Evolutionary conservation across 2,797 vertebrate genomes (phyloP).

Genomic region (Dermochelys coriacea): DNA sequence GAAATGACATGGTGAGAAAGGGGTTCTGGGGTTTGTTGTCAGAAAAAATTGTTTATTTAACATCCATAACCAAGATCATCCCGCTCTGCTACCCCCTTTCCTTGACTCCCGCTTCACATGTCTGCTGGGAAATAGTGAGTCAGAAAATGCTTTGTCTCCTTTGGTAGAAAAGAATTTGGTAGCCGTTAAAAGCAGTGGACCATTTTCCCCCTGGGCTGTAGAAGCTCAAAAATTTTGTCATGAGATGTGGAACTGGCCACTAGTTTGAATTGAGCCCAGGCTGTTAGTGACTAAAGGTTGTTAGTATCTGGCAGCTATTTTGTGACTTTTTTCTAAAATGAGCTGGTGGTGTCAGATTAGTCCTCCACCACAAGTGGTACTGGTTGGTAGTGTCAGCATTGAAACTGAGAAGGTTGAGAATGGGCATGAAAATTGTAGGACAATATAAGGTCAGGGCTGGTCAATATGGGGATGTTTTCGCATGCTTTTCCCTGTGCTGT

Average conservation of each 20-base stretch:
- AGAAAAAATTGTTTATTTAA: constrained; percentile 84
- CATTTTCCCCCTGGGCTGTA: neutral
- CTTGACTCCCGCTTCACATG: constrained; percentile 22
- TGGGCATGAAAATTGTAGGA: accelerated
- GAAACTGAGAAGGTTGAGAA: neutral
- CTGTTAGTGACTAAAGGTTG: neutral
- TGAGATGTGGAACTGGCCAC: neutral
- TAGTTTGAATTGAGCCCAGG: neutral
- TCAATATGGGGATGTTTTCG: neutral
- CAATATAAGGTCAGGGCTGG: neutral
- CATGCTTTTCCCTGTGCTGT: neutral
- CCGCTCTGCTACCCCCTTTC: constrained; percentile 33
- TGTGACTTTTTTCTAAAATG: accelerated
- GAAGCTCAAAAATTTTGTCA: neutral
- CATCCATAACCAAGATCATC: constrained; percentile 61
- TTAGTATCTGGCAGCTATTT: accelerated
- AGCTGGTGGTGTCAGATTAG: neutral
- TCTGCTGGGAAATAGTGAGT: neutral
- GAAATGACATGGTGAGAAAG: constrained; percentile 82
- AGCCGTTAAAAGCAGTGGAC: accelerated
- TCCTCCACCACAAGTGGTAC: neutral
- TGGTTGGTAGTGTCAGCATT: neutral
- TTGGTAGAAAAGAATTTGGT: neutral
- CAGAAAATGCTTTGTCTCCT: neutral
- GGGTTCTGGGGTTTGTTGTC: constrained; percentile 79